Conservation (phyloP, 1,140 invertebrate genomes). For the Euschistus heros region DNA sequence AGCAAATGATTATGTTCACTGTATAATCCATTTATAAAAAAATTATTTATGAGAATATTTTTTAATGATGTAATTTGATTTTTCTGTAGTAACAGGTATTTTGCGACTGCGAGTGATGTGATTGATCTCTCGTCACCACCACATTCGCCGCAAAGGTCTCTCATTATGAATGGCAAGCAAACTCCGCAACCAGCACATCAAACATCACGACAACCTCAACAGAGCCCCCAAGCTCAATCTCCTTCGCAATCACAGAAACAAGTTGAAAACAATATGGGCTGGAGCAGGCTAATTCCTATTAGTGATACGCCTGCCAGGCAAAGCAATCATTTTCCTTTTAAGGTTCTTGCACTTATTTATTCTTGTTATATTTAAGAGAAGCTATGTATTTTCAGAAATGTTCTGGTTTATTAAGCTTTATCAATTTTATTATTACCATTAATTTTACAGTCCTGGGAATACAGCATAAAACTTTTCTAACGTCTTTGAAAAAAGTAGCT, state of each 20-base stretch:
- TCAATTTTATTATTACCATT: too few species aligned
- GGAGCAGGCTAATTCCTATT: conserved; percentile 51
- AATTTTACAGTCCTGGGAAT: too few species aligned
- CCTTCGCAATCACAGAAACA: neutral
- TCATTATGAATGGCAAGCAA: conserved; percentile 21
- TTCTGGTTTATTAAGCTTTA: too few species aligned
- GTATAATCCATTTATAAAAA: too few species aligned
- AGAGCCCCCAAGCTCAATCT: neutral
- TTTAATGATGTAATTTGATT: too few species aligned
- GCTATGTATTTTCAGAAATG: too few species aligned
- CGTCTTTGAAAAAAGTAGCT: too few species aligned
- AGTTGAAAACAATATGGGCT: conserved; percentile 29
- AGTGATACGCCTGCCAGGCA: conserved; percentile 42
- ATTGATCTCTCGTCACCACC: conserved; percentile 33
- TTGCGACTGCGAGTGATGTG: conserved; percentile 28
- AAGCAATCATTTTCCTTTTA: conserved; percentile 53
- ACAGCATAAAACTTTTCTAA: too few species aligned
- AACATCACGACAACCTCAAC: neutral
- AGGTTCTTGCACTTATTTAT: too few species aligned
- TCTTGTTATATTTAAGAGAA: too few species aligned
- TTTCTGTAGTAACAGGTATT: conserved; percentile 20
- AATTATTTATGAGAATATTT: too few species aligned
- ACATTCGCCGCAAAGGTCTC: conserved; percentile 30
- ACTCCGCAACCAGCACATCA: neutral
- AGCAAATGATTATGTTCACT: too few species aligned